Evolutionary conservation across 2,888 invertebrate genomes (phyloP).

Genomic region (Ichneumon xanthorius): DNA sequence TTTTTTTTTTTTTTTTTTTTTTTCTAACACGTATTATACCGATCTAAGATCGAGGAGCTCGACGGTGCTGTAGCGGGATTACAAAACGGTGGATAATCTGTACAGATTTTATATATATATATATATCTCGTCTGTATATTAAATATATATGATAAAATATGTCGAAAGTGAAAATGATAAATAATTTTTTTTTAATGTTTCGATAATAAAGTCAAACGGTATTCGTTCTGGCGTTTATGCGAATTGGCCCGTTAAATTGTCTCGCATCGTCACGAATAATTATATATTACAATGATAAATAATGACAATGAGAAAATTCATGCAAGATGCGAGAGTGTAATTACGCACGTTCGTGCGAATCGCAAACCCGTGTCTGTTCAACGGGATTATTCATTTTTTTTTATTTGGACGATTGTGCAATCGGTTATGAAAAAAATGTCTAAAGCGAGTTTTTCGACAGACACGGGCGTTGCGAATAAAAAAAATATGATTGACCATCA

Average conservation of each 20-base stretch:
- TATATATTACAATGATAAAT: conserved; percentile 53
- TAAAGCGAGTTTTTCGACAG: neutral
- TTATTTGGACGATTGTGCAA: neutral
- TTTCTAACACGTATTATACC: conserved; percentile 38
- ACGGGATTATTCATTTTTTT: conserved; percentile 2
- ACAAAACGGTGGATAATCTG: conserved; percentile 30
- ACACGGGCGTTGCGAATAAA: conserved; percentile 11
- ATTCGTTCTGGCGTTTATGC: neutral
- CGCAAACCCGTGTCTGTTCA: conserved; percentile 33
- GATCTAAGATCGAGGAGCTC: conserved; percentile 59
- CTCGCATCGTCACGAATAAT: conserved; percentile 12
- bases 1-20: conserved; percentile 26
- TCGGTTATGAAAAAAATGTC: neutral
- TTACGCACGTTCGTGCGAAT: conserved; percentile 47
- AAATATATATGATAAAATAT: neutral
- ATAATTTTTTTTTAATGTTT: neutral
- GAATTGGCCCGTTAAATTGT: conserved; percentile 9
- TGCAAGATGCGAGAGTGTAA: conserved; percentile 59
- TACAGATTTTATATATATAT: conserved; percentile 31
- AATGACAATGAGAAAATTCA: conserved; percentile 65
- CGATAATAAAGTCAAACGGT: neutral
- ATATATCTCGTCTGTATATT: neutral
- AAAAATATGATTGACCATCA: conserved; percentile 30
- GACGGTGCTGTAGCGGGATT: conserved; percentile 40
- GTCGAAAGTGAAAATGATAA: conserved; percentile 4